These are phyloP conservation scores for Centroberyx gerrardi DNA, from an alignment of 2,797 vertebrate species.

Conservation along the genomic window DNA sequence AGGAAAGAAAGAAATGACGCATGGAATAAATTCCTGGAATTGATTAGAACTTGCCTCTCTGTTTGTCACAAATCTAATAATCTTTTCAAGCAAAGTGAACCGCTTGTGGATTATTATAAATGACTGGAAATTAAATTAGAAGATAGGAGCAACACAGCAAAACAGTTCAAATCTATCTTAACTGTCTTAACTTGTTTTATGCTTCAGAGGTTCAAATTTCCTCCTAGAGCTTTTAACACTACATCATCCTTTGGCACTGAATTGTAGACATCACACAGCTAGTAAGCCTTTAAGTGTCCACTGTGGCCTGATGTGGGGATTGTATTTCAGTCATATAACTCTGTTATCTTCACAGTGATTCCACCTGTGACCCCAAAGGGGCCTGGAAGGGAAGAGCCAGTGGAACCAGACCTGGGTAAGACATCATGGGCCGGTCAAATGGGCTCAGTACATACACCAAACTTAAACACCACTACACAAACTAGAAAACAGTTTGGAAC, in stretches of 20 bases:
- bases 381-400: conserved; percentile 52
- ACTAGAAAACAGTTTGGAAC: no score
- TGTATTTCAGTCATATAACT: not conserved
- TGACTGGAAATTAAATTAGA: no score
- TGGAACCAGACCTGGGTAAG: conserved; percentile 76
- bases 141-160: not conserved
- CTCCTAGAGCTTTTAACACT: no score
- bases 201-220: not conserved
- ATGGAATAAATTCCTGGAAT: not conserved
- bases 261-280: no score
- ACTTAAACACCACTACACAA: no score
- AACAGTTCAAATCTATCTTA: not conserved
- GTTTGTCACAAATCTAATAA: not conserved
- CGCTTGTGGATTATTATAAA: not conserved
- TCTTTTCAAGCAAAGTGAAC: not conserved
- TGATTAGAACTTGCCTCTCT: not conserved
- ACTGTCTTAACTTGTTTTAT: not conserved
- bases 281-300: not conserved
- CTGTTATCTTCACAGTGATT: conserved; percentile 55
- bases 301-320: not conserved
- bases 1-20: not conserved
- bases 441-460: no score
- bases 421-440: not conserved
- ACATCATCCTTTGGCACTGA: not conserved
- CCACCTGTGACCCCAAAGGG: conserved; percentile 47